These are phyloP conservation scores for Seriola dumerili DNA, from an alignment of 2,113 vertebrate genomes.

Conservation along the genomic window DNA sequence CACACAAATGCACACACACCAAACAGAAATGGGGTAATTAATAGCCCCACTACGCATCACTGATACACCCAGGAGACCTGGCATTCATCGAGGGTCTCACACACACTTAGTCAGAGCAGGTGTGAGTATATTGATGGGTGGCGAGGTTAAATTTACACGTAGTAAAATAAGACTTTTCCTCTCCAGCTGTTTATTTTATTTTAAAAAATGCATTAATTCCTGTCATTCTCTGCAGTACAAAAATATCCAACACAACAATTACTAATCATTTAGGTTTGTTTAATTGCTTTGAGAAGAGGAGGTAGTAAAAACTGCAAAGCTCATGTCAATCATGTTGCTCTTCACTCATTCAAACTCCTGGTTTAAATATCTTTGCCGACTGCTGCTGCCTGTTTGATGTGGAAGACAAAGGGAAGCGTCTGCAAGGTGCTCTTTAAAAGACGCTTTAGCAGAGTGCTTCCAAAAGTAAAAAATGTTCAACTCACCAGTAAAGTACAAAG, in stretches of 20 bases:
- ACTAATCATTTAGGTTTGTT: neutral
- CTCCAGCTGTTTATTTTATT: neutral
- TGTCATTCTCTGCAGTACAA: neutral
- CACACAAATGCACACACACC: slow-evolving; percentile 34
- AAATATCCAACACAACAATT: neutral
- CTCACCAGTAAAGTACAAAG: slow-evolving; percentile 30
- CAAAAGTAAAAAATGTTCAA: slow-evolving; percentile 35
- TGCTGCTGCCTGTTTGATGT: slow-evolving; percentile 7
- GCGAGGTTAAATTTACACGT: neutral
- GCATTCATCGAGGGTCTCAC: slow-evolving; percentile 47
- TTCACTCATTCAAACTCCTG: neutral
- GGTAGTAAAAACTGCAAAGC: neutral
- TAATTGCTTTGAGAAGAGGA: no score
- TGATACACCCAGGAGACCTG: slow-evolving; percentile 66
- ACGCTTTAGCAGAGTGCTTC: neutral
- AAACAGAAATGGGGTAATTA: slow-evolving; percentile 71
- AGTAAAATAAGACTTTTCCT: neutral
- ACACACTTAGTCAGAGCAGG: slow-evolving; percentile 56
- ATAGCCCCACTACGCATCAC: slow-evolving; percentile 65
- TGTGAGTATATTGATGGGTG: slow-evolving; percentile 29
- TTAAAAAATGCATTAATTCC: neutral
- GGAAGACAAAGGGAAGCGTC: neutral
- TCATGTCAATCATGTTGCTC: slow-evolving; percentile 13
- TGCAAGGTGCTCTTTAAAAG: slow-evolving; percentile 41
- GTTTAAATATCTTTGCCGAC: neutral